phyloP scores from a whole-genome alignment of 2,888 invertebrate species.

The Rhorus exstirpatorius region DNA sequence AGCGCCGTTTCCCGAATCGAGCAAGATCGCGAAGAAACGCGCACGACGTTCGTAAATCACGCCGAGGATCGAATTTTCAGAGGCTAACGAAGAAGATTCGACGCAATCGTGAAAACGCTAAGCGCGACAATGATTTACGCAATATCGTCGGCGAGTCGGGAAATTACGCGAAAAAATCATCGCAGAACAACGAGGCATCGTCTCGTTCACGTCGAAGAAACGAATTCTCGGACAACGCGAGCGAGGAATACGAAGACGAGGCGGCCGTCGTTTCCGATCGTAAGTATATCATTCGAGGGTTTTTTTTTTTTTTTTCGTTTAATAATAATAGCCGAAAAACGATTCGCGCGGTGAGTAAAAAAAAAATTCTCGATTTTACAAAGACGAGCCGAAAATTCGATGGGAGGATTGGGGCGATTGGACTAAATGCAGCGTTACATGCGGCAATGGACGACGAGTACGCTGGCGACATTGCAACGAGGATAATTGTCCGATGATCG shows the following conservation, averaged over 20 bases:
- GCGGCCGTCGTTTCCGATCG: neutral
- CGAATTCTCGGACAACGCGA: neutral
- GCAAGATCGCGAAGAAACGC: conserved; percentile 32
- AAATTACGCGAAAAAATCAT: neutral
- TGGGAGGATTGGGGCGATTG: conserved; percentile 74
- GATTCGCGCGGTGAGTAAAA: neutral
- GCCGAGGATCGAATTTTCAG: conserved; percentile 14
- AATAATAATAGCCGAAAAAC: neutral
- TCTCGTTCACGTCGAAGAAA: conserved; percentile 23
- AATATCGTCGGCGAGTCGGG: neutral
- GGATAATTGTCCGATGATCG: conserved; percentile 69
- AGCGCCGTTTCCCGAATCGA: conserved; percentile 22
- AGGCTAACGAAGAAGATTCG: conserved; percentile 3
- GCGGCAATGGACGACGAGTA: conserved; percentile 76
- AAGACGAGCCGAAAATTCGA: conserved; percentile 67
- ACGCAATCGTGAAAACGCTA: neutral
- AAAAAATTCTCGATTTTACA: conserved; percentile 4
- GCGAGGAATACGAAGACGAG: conserved; percentile 4
- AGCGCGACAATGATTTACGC: neutral
- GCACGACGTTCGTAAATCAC: conserved; percentile 8
- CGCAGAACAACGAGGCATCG: neutral
- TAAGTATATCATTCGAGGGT: conserved; percentile 21
- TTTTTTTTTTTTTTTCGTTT: neutral
- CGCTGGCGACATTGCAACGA: conserved; percentile 78
- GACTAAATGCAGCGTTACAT: conserved; percentile 77